Conservation (phyloP, 2,797 vertebrate species). For the Dicrostonyx torquatus region DNA sequence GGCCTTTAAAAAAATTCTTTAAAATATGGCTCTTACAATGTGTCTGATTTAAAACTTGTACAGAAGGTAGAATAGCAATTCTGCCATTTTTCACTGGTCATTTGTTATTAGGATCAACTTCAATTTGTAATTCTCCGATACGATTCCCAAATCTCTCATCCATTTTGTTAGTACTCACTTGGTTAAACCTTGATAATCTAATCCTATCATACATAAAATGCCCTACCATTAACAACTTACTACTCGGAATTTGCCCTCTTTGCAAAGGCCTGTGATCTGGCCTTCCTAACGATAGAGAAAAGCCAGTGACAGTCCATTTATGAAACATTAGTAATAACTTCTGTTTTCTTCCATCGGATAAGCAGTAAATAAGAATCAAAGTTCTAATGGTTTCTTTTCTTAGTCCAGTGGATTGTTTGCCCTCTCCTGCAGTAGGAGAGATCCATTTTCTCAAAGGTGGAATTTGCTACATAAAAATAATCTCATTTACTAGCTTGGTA, state of each 20-base stretch:
- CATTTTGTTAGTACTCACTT: slow-evolving; percentile 22
- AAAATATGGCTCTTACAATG: not conserved
- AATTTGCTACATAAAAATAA: slow-evolving; percentile 16
- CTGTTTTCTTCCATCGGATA: slow-evolving; percentile 37
- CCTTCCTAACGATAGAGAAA: not conserved
- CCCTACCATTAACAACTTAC: not conserved
- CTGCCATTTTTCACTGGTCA: slow-evolving; percentile 14
- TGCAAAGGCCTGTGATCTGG: not conserved
- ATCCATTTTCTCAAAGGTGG: not conserved
- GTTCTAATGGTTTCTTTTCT: slow-evolving; percentile 34
- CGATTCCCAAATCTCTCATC: slow-evolving; percentile 30
- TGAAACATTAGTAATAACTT: slow-evolving; percentile 36
- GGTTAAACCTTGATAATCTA: slow-evolving; percentile 35
- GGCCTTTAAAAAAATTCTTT: not conserved
- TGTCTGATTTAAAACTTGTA: slow-evolving; percentile 16
- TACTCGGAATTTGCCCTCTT: not conserved
- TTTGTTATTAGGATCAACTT: slow-evolving; percentile 44
- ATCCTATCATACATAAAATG: not conserved
- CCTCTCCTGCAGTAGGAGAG: not conserved
- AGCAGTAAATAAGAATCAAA: slow-evolving; percentile 43
- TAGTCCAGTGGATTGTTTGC: slow-evolving; percentile 31
- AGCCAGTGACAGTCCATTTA: not conserved
- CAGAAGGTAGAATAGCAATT: not conserved
- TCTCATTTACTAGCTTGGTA: not conserved
- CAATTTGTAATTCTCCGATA: slow-evolving; percentile 35